A percentile compares a stretch with the other conserved stretches of the same genome.
These are phyloP conservation scores for Caenorhabditis latens DNA, from an alignment of 1,140 invertebrate species.

Conservation along the genomic window DNA sequence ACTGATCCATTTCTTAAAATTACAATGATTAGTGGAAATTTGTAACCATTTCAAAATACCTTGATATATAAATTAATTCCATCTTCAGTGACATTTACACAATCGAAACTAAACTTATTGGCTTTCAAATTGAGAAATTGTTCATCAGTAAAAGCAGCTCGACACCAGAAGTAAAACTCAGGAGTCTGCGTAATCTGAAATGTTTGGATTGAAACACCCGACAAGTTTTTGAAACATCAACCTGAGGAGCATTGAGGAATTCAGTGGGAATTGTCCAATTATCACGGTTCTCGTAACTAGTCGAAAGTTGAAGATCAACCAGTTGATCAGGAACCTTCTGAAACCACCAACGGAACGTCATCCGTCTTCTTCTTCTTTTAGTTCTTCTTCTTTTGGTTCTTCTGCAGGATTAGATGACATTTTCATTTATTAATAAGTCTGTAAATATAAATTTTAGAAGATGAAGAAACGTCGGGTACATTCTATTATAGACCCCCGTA, in stretches of 20 bases:
- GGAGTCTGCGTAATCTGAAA: background rate
- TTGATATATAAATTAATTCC: background rate
- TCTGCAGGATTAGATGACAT: too few relatives aligned
- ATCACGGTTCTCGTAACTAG: background rate
- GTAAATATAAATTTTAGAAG: too few relatives aligned
- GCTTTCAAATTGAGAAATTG: conserved; percentile 19
- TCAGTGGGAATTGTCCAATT: background rate
- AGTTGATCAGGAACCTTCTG: background rate
- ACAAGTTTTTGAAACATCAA: background rate
- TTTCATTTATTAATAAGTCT: too few relatives aligned
- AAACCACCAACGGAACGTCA: background rate
- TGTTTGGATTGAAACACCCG: too few relatives aligned
- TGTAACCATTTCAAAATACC: too few relatives aligned
- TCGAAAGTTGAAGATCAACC: background rate
- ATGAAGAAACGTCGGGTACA: too few relatives aligned
- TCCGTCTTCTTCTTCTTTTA: too few relatives aligned
- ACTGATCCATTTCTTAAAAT: background rate
- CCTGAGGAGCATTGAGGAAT: background rate
- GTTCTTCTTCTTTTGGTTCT: too few relatives aligned
- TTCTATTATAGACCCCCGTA: too few relatives aligned
- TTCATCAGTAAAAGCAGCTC: background rate
- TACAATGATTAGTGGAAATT: too few relatives aligned
- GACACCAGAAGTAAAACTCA: background rate
- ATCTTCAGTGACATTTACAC: background rate
- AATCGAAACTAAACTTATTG: background rate